Conservation (phyloP, 2,113 vertebrate species). For the Mobula birostris region DNA sequence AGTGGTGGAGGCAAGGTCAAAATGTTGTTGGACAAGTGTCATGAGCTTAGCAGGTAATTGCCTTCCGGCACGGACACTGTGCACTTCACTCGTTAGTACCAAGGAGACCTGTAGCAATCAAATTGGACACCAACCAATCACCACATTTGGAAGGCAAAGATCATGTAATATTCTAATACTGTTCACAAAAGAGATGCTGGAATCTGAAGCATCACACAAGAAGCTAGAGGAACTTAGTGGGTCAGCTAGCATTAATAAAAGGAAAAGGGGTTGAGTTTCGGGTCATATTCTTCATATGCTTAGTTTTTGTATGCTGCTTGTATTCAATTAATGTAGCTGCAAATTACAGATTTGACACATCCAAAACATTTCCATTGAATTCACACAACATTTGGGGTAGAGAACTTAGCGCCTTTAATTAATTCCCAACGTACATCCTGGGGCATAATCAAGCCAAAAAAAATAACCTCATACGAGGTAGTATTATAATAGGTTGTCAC, state of each 20-base stretch:
- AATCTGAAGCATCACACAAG: too few relatives aligned
- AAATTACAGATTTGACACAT: neutral
- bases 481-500: neutral
- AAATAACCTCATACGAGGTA: too few relatives aligned
- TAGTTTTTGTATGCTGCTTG: too few relatives aligned
- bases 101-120: slow-evolving; percentile 61
- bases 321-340: neutral
- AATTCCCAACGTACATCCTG: too few relatives aligned
- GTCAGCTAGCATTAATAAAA: too few relatives aligned
- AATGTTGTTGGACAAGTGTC: slow-evolving; percentile 94
- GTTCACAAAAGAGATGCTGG: too few relatives aligned
- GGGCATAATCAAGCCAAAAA: neutral
- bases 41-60: slow-evolving; percentile 91
- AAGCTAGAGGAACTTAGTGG: too few relatives aligned
- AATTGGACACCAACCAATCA: neutral
- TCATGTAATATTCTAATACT: neutral
- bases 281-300: too few relatives aligned
- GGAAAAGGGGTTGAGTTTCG: too few relatives aligned
- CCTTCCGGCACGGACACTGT: slow-evolving; percentile 88
- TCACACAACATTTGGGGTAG: too few relatives aligned
- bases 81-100: slow-evolving; percentile 83
- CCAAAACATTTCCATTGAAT: neutral
- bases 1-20: slow-evolving; percentile 93
- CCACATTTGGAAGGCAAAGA: neutral
- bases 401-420: neutral